Percentiles rank a stretch among this genome's conserved stretches.
These are phyloP conservation scores for Peucedramus taeniatus DNA, from an alignment of 2,113 vertebrate genomes.

Conservation along the genomic window DNA sequence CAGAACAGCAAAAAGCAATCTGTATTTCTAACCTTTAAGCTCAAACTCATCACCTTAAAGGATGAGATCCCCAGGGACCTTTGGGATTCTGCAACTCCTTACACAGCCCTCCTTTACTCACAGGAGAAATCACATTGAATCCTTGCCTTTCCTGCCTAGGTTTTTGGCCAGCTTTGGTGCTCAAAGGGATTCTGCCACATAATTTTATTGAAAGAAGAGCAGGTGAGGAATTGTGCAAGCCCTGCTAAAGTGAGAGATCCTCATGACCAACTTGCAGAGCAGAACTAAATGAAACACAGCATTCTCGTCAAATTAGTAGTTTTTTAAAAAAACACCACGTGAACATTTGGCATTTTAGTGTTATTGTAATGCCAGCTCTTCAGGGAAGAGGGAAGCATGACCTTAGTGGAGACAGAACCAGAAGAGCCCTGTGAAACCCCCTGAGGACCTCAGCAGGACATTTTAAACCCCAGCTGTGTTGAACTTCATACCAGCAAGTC, in stretches of 20 bases:
- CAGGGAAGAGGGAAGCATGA: not conserved
- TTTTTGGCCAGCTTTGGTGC: not conserved
- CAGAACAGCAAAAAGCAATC: not conserved
- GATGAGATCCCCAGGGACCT: not conserved
- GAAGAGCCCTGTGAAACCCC: not conserved
- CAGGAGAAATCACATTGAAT: not conserved
- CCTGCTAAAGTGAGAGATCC: not conserved
- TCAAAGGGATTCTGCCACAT: not conserved
- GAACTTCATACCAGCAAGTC: constrained; percentile 83
- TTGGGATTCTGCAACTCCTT: not conserved
- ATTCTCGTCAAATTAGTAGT: not conserved
- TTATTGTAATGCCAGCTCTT: not conserved
- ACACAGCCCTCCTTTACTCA: not conserved
- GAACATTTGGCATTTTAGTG: not conserved
- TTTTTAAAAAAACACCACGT: fast-evolving
- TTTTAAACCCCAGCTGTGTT: not conserved
- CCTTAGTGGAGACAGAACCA: not conserved
- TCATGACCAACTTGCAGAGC: not conserved
- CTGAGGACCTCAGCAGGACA: not conserved
- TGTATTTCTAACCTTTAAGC: not conserved
- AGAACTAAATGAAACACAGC: not conserved
- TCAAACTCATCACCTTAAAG: not conserved
- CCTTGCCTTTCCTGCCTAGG: not conserved
- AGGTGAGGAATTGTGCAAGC: not conserved
- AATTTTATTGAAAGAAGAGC: not conserved